Evolutionary conservation across 1,140 invertebrate species (phyloP).

Genomic region (Trachelipus rathkii): DNA sequence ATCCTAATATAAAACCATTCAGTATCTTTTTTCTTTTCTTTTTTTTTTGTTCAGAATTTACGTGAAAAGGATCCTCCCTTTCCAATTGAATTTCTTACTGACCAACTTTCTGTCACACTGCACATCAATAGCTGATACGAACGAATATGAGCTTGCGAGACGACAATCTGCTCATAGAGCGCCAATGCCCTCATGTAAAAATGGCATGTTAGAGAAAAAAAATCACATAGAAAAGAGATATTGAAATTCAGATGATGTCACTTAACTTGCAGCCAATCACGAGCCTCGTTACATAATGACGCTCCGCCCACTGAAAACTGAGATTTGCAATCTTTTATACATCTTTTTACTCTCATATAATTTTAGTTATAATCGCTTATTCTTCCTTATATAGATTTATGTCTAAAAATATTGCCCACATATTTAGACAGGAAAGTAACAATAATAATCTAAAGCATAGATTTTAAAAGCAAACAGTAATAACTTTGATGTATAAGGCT

Average conservation of each 20-base stretch:
- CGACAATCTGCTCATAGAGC: conserved; percentile 43
- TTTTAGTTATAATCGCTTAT: no score
- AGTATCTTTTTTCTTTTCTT: no score
- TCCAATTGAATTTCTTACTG: conserved; percentile 3
- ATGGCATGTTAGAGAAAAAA: conserved; percentile 41
- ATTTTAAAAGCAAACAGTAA: no score
- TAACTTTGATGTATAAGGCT: no score
- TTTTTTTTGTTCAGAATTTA: no score
- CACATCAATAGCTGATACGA: conserved; percentile 38
- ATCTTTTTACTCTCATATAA: neutral
- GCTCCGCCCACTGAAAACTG: conserved; percentile 29
- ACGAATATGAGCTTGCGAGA: conserved; percentile 39
- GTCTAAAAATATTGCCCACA: no score
- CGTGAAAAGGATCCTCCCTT: neutral
- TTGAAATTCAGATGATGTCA: conserved; percentile 45
- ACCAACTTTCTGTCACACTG: conserved; percentile 43
- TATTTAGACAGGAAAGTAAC: no score
- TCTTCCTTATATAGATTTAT: no score
- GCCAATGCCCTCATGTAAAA: conserved; percentile 44
- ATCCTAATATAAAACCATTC: no score
- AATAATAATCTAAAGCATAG: no score
- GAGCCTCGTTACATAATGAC: conserved; percentile 37
- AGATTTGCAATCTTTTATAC: conserved; percentile 9
- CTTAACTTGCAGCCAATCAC: conserved; percentile 41
- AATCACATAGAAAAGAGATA: conserved; percentile 44